Evolutionary conservation across 2,888 invertebrate species (phyloP), one percentile per base, ranked within the genome.

Genomic region (Parnassius mnemosyne): DNA sequence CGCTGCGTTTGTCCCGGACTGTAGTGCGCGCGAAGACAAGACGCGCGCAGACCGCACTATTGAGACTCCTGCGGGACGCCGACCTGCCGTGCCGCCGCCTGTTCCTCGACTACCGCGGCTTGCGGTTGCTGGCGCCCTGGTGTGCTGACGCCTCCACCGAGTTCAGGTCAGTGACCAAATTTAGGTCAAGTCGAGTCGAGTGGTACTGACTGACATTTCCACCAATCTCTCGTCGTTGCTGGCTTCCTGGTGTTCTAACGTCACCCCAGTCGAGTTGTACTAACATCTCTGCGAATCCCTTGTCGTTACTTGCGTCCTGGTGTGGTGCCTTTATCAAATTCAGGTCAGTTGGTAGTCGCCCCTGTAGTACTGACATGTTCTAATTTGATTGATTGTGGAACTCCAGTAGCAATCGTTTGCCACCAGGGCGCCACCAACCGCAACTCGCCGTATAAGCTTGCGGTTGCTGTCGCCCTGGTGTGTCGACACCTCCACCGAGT

Each of bases 381-480:
- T 2, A 20, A 20, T 20, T 20, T 20, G 20, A 20, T 20, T 20
- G 20, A 20, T 20, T 20, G 20, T 20, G 20, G 20, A 20, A 20
- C 20, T 20, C 2, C 20, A 1, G 16, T 16, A 16, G 16, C 16
- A 1, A 16, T 16, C 1, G 16, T 16, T 16, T 16, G 16, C 16
- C 16, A 16, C 16, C 16, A 16, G 1, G 16, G 0, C 97, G 97
- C 78, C 93, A 96, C 10, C 90, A 97, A 13, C 92, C 98, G 66
- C 98, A 99, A 89, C 93, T 97, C 61, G 97, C 86, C 97, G 98
- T 76, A n/a, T n/a, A 99, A 16, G 99, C 0, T 91, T 99, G 61
- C 92, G 97, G 9, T 89, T 99, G 60, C 92, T 99, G 63, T 97
- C 98, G 91, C 97, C 97, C 42, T 99, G 99, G 95, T 97, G 98